Base-by-base conservation (phyloP, 2,797 vertebrate species). In the Rhinogobio ventralis region DNA sequence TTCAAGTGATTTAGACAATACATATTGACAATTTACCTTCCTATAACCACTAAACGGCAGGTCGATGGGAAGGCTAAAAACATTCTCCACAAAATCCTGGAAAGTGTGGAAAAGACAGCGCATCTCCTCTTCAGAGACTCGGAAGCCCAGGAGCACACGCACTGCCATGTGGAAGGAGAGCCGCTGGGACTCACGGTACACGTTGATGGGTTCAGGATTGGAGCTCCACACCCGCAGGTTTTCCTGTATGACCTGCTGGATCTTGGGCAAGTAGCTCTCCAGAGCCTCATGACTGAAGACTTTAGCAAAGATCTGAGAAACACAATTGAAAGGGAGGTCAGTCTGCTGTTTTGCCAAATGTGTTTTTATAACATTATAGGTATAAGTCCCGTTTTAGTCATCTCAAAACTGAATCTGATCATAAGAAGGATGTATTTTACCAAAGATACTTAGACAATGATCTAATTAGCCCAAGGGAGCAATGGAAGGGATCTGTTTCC, bases 101-200 rank as follows among this genome's bases (percentile, higher is more conserved):
- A 98, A 99, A 88, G 97, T 97, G 46, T 95, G 93, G 2, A 98
- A 99, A 84, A 99, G 95, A 72, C 94, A 94, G 4, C 88, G 93
- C 79, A 99, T 97, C 82, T 99, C 97, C 86, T 98, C 97, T 1
- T 99, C 97, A 0, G 96, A 96, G 81, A 98, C 96, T 73, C 96
- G 94, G 94, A 99, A 99, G 0, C 98, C 98, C 89, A 99, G 94
- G 79, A 99, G 95, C 82, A 99, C 97, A 0, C 98, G 95, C 87
- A 98, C 95, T 0, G 98, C 98, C 96, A 99, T 98, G 73, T 96
- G 97, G 94, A 99, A 99, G 0, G 98, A 99, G 86, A 99, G 91
- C 83, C 96, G 93, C 94, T 99, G 98, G 0, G 97, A 93, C 92
- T 99, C 98, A 0, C 95, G 95, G 55, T 91, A 91, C 64, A 92